phyloP scores from a whole-genome alignment of 2,113 vertebrate species.

The Oophaga pumilio region DNA sequence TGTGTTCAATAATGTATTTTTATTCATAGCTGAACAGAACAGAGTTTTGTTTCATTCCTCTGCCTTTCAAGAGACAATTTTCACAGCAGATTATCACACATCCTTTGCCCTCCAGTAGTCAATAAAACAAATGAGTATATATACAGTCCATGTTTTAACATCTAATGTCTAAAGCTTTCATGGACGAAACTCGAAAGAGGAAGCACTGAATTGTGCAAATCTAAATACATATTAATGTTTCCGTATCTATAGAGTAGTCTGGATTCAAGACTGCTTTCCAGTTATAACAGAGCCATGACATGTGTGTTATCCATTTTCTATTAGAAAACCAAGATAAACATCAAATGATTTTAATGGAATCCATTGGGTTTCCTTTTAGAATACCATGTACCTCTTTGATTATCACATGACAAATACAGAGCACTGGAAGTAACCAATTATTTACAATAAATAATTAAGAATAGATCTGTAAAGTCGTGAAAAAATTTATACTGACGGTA shows the following conservation, averaged over 20 bases:
- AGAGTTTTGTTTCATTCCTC: not conserved
- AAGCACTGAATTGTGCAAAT: not conserved
- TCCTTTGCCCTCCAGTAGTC: not conserved
- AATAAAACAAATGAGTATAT: not conserved
- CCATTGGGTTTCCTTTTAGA: no score
- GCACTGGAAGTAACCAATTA: no score
- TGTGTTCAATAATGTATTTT: not conserved
- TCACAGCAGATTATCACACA: not conserved
- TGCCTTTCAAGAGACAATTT: not conserved
- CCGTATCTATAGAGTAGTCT: not conserved
- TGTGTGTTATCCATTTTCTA: no score
- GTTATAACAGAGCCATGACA: no score
- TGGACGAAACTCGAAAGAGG: not conserved
- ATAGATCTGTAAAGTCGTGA: no score
- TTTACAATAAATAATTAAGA: no score
- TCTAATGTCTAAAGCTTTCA: not conserved
- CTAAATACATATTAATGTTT: not conserved
- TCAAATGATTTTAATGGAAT: no score
- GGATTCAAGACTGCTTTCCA: not conserved
- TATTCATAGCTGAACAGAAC: not conserved
- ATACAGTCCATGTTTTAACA: not conserved
- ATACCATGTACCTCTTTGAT: no score
- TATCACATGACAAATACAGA: no score
- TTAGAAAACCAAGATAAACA: no score
- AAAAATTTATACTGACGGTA: no score